These are phyloP conservation scores for Phrynocephalus vlangalii DNA, from an alignment of 2,797 vertebrate species.

Conservation along the genomic window DNA sequence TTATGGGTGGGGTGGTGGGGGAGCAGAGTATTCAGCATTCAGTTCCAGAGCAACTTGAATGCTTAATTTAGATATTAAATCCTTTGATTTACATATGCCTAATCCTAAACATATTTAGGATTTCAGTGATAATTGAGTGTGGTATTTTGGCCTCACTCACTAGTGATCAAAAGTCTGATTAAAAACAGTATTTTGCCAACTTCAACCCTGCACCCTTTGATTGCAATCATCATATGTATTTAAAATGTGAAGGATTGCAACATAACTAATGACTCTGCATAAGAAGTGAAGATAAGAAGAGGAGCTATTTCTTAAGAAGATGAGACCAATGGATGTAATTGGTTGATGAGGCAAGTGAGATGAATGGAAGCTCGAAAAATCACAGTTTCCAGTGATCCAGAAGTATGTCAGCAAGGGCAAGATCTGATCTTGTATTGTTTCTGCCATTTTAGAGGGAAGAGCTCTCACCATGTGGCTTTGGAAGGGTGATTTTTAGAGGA, in stretches of 20 bases:
- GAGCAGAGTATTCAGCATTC: too few relatives aligned
- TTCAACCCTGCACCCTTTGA: background rate
- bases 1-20: background rate
- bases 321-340: background rate
- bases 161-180: background rate
- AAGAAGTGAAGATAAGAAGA: background rate
- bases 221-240: background rate
- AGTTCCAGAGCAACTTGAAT: too few relatives aligned
- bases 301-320: background rate
- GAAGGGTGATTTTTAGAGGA: background rate
- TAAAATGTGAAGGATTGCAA: background rate
- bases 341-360: background rate
- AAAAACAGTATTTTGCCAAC: background rate
- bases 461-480: too few relatives aligned
- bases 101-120: background rate
- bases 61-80: background rate
- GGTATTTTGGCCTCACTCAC: background rate
- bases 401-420: background rate
- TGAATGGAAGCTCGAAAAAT: background rate
- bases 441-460: background rate
- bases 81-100: background rate
- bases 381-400: background rate
- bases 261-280: background rate
- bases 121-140: background rate
- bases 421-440: background rate